phyloP scores from a whole-genome alignment of 2,888 invertebrate species.

The Rhaphigaster nebulosa region DNA sequence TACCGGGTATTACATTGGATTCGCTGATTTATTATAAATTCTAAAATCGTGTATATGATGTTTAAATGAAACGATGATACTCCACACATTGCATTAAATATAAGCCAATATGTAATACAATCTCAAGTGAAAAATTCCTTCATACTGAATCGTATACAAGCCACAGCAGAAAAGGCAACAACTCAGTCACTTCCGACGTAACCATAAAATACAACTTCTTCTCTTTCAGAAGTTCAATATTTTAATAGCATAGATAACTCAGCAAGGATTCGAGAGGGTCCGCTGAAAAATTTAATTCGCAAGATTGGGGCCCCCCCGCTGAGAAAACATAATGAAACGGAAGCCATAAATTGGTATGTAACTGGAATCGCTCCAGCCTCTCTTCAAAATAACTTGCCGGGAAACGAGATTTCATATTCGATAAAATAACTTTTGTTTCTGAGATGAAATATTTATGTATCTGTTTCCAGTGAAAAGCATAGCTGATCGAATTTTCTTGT shows the following conservation, averaged over 20 bases:
- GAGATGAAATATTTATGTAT: not conserved
- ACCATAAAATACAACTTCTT: conserved; percentile 30
- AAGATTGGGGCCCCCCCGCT: conserved; percentile 2
- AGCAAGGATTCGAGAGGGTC: conserved; percentile 34
- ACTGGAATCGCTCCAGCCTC: conserved; percentile 51
- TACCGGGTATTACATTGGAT: too few relatives aligned
- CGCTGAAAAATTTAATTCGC: conserved; percentile 45
- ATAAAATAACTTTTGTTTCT: conserved; percentile 21
- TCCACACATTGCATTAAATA: not conserved
- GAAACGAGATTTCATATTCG: conserved; percentile 14
- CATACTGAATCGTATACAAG: not conserved
- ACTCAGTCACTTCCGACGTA: not conserved
- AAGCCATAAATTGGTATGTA: conserved; percentile 45
- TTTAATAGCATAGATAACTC: conserved; percentile 31
- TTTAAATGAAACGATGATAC: not conserved
- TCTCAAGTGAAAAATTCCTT: not conserved
- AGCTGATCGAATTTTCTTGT: not conserved
- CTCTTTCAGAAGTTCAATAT: conserved; percentile 45
- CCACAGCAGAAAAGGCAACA: not conserved
- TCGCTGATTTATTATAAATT: too few relatives aligned
- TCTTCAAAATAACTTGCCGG: conserved; percentile 15
- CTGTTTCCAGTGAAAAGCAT: not conserved
- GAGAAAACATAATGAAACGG: conserved; percentile 51
- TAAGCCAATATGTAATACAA: not conserved
- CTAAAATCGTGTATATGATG: not conserved